phyloP scores from a whole-genome alignment of 2,113 vertebrate species.

The Fregata magnificens region DNA sequence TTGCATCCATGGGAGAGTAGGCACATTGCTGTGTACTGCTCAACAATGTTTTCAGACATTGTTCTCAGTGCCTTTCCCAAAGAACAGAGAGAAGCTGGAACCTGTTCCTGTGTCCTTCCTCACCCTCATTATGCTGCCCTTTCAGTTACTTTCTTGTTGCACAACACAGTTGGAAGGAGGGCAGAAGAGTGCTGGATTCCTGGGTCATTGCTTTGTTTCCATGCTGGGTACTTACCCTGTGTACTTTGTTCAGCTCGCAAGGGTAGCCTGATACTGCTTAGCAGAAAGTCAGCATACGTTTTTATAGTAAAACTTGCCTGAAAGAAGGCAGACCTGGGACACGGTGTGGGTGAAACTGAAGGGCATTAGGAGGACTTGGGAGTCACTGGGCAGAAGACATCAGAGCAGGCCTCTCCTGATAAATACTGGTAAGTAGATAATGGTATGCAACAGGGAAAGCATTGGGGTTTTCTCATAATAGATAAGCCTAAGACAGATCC shows the following conservation, averaged over 20 bases:
- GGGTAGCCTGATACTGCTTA: not conserved
- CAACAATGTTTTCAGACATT: rapidly evolving
- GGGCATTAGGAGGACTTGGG: not conserved
- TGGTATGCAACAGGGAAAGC: not conserved
- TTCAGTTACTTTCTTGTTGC: not conserved
- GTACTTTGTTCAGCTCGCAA: not conserved
- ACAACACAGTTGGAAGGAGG: not conserved
- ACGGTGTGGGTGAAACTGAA: not conserved
- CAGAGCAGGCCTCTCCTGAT: not conserved
- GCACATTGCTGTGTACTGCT: not conserved
- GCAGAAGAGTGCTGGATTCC: not conserved
- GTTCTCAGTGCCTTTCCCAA: not conserved
- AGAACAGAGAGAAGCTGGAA: not conserved
- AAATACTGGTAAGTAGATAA: constrained; percentile 22
- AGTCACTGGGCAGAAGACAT: not conserved
- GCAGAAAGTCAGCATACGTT: not conserved
- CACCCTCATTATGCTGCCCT: not conserved
- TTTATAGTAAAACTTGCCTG: not conserved
- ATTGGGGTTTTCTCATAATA: not conserved
- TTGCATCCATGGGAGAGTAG: rapidly evolving
- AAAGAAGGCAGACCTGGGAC: not conserved
- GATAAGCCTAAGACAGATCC: not conserved
- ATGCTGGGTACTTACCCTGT: not conserved
- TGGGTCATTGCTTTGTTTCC: not conserved
- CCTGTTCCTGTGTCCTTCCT: not conserved